phyloP scores from a whole-genome alignment of 64 coral and sea anemone genomes.

The Porites australiensis region DNA sequence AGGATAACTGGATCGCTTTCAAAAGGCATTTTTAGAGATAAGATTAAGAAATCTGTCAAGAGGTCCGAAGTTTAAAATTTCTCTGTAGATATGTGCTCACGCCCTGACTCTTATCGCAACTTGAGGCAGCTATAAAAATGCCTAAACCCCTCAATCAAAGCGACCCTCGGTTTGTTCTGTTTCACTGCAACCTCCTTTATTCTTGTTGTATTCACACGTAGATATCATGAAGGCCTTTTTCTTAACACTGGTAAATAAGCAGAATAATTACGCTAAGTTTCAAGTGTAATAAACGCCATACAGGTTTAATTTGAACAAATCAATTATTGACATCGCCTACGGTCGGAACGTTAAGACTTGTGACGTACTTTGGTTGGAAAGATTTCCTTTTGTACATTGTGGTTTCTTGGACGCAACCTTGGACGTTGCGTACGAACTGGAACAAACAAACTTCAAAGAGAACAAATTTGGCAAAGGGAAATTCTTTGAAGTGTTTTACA shows the following conservation, averaged over 20 bases:
- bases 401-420: not conserved
- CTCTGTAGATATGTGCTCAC: not conserved
- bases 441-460: conserved; percentile 1
- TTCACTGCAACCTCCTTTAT: not conserved
- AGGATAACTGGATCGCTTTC: not conserved
- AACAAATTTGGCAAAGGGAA: conserved; percentile 31
- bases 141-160: not conserved
- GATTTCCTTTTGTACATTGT: not conserved
- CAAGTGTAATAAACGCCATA: conserved; percentile 11
- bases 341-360: not conserved
- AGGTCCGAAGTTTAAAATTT: conserved; percentile 6
- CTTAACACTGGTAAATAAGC: not conserved
- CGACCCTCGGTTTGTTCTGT: not conserved
- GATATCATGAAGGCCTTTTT: too few relatives aligned
- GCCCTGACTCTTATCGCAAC: not conserved
- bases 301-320: conserved; percentile 1
- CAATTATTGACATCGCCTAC: not conserved
- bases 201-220: too few relatives aligned
- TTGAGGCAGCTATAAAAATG: not conserved
- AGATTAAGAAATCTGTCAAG: conserved; percentile 1
- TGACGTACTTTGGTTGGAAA: conserved; percentile 8
- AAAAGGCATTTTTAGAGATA: conserved; percentile 13
- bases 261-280: not conserved
- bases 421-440: not conserved
- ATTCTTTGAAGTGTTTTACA: conserved; percentile 31